These are phyloP conservation scores for Hyles euphorbiae DNA, from an alignment of 1,140 invertebrate species.

Conservation along the genomic window DNA sequence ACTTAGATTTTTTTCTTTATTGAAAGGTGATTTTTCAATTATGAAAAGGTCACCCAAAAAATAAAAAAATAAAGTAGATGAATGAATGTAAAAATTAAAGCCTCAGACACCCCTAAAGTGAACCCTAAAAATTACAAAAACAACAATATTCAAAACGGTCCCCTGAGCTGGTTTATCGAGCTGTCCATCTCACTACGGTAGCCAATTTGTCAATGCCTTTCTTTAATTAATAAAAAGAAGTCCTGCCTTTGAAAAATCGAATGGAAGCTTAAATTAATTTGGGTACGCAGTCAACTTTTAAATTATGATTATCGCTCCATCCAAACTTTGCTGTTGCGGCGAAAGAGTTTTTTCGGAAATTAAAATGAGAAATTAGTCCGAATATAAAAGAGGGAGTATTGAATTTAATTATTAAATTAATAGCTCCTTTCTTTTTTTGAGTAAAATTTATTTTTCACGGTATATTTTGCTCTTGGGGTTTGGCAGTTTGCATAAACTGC, in stretches of 20 bases:
- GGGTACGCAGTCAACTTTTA: constrained; percentile 46
- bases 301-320: constrained; percentile 57
- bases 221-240: constrained; percentile 69
- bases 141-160: constrained; percentile 40
- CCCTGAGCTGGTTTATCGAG: constrained; percentile 36
- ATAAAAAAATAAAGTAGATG: too few relatives aligned
- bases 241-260: constrained; percentile 27
- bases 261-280: constrained; percentile 46
- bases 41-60: too few relatives aligned
- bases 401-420: constrained; percentile 8
- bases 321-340: constrained; percentile 37
- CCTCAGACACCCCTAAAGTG: neutral
- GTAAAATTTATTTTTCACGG: too few relatives aligned
- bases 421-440: neutral
- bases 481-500: too few relatives aligned
- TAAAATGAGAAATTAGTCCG: constrained; percentile 2
- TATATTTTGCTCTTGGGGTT: too few relatives aligned
- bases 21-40: too few relatives aligned
- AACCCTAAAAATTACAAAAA: constrained; percentile 24
- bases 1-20: too few relatives aligned
- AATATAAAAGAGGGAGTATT: constrained; percentile 2
- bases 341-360: constrained; percentile 3
- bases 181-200: constrained; percentile 56
- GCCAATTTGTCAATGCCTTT: constrained; percentile 69
- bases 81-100: too few relatives aligned